Evolutionary conservation across 2,113 vertebrate species (phyloP), one percentile per base, ranked within the genome.

Genomic region (Chrysochloris asiatica): DNA sequence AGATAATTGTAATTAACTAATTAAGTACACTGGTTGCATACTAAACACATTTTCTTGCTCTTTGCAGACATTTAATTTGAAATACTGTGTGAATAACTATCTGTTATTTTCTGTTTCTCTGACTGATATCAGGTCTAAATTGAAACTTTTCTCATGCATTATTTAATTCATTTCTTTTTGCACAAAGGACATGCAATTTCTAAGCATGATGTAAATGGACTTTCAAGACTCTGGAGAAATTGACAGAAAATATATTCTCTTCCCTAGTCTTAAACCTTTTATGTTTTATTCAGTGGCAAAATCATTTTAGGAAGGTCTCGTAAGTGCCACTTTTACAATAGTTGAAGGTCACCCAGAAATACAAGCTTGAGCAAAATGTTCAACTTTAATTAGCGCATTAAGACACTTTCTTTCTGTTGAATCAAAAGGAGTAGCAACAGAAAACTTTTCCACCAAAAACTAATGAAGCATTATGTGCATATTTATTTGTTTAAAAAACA

Each of bases 111-210:
- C 63, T 89, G 77, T 81, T 22, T 50, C 48, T 92, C 43, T 43
- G 30, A 56, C 24, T 81, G 22, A 80, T 90, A 36, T 81, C n/a
- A 56, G 61, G 24, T 79, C 63, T 86, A 73, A 90, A 80, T 61
- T 59, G 43, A 88, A 93, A 83, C 11, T 77, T 89, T 86, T 61
- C 48, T 94, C 36, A 52, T 88, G 33, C 83, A 93, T 19, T 81
- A 82, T 92, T 94, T 88, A 85, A 91, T 88, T 96, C 24, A 79
- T 91, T 94, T 93, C 5, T 92, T 63, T 94, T 90, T 90, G 78
- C 24, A 86, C 41, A 88, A 83, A 94, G 33, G 52, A 86, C 63
- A n/a, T 76, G 47, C 50, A 54, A 72, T 90, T 95, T 93, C 88
- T 88, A 94, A 92, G 61, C 26, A 75, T 69, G 73, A 33, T 67